These are phyloP conservation scores for Mungos mungo DNA, from an alignment of 2,113 vertebrate species.

Conservation along the genomic window DNA sequence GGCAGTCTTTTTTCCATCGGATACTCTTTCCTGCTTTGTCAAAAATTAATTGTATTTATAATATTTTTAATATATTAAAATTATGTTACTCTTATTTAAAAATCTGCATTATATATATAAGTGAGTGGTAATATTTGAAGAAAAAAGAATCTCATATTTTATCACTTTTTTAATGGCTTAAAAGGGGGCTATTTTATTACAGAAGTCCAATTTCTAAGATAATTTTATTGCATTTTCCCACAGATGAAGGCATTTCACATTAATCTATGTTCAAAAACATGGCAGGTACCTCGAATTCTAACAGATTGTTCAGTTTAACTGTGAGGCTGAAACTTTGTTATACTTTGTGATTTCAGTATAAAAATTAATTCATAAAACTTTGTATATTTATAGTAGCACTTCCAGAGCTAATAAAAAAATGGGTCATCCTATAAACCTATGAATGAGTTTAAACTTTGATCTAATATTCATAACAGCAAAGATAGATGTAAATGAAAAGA, in stretches of 20 bases:
- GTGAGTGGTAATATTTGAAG: neutral
- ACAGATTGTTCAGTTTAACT: slow-evolving; percentile 77
- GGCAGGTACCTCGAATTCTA: slow-evolving; percentile 59
- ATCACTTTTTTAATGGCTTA: neutral
- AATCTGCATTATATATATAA: neutral
- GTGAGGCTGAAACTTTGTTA: slow-evolving; percentile 66
- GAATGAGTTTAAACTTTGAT: slow-evolving; percentile 79
- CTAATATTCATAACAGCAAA: slow-evolving; percentile 80
- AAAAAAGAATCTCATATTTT: neutral
- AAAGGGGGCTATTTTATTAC: slow-evolving; percentile 47
- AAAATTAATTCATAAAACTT: slow-evolving; percentile 87
- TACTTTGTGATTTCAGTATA: slow-evolving; percentile 81
- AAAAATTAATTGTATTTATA: neutral
- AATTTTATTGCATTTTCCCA: slow-evolving; percentile 63
- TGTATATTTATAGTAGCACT: slow-evolving; percentile 80
- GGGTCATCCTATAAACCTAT: slow-evolving; percentile 65
- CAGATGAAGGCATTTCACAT: slow-evolving; percentile 61
- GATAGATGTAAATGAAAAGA: slow-evolving; percentile 76
- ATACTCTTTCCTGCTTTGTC: too few relatives aligned
- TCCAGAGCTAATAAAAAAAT: slow-evolving; percentile 80
- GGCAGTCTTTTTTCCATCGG: too few relatives aligned
- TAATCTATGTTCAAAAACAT: slow-evolving; percentile 64
- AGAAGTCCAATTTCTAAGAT: slow-evolving; percentile 68
- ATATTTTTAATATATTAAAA: slow-evolving; percentile 39
- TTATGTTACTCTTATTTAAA: neutral